These are phyloP conservation scores for Scaptomyza montana DNA, from an alignment of 1,140 invertebrate species.

Conservation along the genomic window DNA sequence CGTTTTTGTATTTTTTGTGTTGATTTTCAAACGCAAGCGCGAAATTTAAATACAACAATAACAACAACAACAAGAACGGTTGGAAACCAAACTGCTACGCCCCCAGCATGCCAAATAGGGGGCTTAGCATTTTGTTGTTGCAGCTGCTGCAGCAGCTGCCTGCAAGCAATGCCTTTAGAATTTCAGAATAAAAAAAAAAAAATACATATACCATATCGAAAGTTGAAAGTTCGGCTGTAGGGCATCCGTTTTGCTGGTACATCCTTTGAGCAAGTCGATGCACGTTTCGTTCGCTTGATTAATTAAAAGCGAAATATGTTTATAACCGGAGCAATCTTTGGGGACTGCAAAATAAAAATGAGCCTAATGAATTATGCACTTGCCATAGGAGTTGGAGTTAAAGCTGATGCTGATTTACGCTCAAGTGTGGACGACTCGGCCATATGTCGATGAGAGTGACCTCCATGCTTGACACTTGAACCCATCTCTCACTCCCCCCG, in stretches of 20 bases:
- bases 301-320: slow-evolving; percentile 78
- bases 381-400: slow-evolving; percentile 3
- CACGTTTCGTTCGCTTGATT: slow-evolving; percentile 64
- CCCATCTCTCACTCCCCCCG: background rate
- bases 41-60: slow-evolving; percentile 76
- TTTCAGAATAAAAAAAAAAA: slow-evolving; percentile 43
- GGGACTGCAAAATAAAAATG: slow-evolving; percentile 49
- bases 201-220: slow-evolving; percentile 60
- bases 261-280: slow-evolving; percentile 56
- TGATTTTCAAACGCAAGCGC: slow-evolving; percentile 81
- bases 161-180: slow-evolving; percentile 32
- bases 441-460: slow-evolving; percentile 32
- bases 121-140: slow-evolving; percentile 62
- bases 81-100: slow-evolving; percentile 1
- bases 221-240: slow-evolving; percentile 62
- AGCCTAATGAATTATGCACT: slow-evolving; percentile 63
- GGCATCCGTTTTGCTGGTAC: slow-evolving; percentile 48
- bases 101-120: slow-evolving; percentile 46
- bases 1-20: slow-evolving; percentile 77
- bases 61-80: slow-evolving; percentile 26
- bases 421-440: slow-evolving; percentile 26
- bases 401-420: slow-evolving; percentile 48
- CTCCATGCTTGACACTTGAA: slow-evolving; percentile 55
- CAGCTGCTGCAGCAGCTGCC: background rate
- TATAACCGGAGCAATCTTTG: slow-evolving; percentile 58